A percentile compares a stretch with the other conserved stretches of the same genome.
These are phyloP conservation scores for Ciconia maguari DNA, from an alignment of 2,113 vertebrate genomes.

Conservation along the genomic window DNA sequence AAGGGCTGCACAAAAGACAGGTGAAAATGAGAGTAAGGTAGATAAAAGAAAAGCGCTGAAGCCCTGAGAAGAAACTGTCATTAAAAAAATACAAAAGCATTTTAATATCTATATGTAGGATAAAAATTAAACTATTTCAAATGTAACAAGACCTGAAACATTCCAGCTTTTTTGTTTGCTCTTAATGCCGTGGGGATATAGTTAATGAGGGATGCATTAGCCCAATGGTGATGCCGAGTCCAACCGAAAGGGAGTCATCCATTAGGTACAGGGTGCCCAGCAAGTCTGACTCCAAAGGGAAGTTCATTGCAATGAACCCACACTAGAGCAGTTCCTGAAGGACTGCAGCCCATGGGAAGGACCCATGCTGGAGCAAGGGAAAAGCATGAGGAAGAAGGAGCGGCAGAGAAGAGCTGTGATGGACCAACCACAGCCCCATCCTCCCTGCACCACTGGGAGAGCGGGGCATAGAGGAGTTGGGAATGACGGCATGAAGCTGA, in stretches of 20 bases:
- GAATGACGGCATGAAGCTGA: neutral
- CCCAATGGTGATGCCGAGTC: neutral
- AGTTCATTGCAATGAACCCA: rapidly evolving
- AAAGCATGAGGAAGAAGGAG: neutral
- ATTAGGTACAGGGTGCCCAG: neutral
- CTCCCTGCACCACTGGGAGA: neutral
- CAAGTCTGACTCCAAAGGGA: neutral
- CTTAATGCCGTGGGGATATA: rapidly evolving
- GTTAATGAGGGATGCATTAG: neutral
- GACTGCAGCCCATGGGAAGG: neutral
- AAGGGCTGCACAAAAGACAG: neutral
- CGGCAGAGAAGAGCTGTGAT: neutral
- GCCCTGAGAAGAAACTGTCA: neutral
- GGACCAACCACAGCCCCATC: neutral
- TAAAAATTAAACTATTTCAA: neutral
- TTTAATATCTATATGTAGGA: neutral
- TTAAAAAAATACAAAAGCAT: neutral
- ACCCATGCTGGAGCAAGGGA: neutral
- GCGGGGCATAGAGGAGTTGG: rapidly evolving
- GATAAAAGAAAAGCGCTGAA: neutral
- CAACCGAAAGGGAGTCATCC: neutral
- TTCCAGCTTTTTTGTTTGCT: neutral
- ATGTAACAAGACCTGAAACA: neutral
- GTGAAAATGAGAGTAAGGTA: neutral
- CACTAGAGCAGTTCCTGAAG: neutral